Conservation (phyloP, 1,140 invertebrate species). For the Potamilus streckersoni region DNA sequence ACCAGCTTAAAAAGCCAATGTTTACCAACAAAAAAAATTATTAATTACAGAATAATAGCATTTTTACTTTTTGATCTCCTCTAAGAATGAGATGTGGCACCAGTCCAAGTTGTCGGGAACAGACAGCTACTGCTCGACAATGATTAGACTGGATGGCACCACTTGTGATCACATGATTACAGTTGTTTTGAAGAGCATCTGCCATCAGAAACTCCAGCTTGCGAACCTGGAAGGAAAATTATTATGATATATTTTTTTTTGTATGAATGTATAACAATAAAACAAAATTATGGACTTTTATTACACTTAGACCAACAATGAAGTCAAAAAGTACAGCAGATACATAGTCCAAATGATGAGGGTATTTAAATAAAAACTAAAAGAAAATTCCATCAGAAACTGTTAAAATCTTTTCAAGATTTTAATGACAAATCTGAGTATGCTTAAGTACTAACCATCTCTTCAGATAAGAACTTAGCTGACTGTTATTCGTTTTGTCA, state of each 20-base stretch:
- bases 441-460: no score
- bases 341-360: no score
- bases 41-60: neutral
- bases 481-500: no score
- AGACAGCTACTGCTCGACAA: conserved; percentile 52
- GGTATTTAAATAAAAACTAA: no score
- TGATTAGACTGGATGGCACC: conserved; percentile 62
- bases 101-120: conserved; percentile 48
- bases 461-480: no score
- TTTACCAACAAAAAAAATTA: neutral
- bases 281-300: no score
- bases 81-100: conserved; percentile 55
- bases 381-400: no score
- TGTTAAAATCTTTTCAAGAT: no score
- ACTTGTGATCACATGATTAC: conserved; percentile 60
- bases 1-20: no score
- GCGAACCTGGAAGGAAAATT: conserved; percentile 43
- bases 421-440: no score
- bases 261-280: neutral
- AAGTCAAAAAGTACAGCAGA: no score
- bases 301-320: no score
- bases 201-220: conserved; percentile 64
- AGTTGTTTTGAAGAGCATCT: conserved; percentile 46
- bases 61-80: conserved; percentile 39
- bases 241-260: neutral